A percentile compares a stretch with the other conserved stretches of the same genome.
These are phyloP conservation scores for Anas platyrhynchos DNA, from an alignment of 2,113 vertebrate species.

Conservation along the genomic window DNA sequence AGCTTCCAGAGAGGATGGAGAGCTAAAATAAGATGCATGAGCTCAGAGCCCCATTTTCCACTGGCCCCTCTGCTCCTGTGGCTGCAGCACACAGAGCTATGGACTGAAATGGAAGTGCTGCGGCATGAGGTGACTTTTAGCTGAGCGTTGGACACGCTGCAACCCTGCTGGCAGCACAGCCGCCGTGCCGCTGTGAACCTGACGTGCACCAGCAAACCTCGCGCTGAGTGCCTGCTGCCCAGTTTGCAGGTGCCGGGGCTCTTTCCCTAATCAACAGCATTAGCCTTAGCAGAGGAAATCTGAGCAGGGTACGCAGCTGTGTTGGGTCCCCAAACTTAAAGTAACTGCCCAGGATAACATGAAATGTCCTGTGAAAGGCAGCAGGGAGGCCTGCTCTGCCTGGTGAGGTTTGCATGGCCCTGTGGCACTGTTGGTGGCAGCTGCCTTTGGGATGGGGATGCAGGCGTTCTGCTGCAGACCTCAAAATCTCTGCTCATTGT, in stretches of 20 bases:
- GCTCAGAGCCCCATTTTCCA: constrained; percentile 72
- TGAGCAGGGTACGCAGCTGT: not conserved
- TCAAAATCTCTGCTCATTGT: fast-evolving
- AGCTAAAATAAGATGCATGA: constrained; percentile 78
- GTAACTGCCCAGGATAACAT: not conserved
- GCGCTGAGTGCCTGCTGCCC: fast-evolving
- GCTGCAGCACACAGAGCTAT: not conserved
- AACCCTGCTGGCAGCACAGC: not conserved
- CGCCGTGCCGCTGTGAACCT: not conserved
- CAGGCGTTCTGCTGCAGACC: not conserved
- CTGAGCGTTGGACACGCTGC: fast-evolving
- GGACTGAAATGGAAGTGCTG: constrained; percentile 57
- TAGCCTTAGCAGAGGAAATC: not conserved
- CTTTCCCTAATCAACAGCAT: not conserved
- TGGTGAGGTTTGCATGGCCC: fast-evolving
- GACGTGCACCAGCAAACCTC: fast-evolving
- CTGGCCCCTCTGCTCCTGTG: not conserved
- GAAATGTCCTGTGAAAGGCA: not conserved
- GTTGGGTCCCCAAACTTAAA: not conserved
- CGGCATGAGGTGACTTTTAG: fast-evolving
- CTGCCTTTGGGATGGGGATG: not conserved
- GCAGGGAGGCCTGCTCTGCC: not conserved
- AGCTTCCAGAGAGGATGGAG: constrained; percentile 79
- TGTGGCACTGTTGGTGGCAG: not conserved
- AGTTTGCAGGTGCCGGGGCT: not conserved